Conservation (phyloP, 2,888 invertebrate genomes). For the Dioctria rufipes region DNA sequence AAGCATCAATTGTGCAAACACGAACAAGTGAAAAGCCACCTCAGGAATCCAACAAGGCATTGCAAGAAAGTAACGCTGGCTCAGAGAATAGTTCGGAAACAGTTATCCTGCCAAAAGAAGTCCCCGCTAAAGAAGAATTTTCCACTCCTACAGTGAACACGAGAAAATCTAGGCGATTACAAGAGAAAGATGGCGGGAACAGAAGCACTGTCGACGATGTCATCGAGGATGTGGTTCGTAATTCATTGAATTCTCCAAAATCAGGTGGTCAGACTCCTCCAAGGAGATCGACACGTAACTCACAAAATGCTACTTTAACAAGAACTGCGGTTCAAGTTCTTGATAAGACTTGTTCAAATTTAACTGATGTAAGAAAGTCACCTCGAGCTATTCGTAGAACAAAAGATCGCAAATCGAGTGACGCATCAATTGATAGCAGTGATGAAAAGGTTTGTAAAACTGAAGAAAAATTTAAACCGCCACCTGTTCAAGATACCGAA, state of each 20-base stretch:
- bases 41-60: constrained; percentile 60
- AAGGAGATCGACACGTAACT: constrained; percentile 69
- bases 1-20: constrained; percentile 62
- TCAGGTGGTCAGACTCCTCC: constrained; percentile 69
- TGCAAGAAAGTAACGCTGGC: constrained; percentile 61
- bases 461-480: constrained; percentile 60
- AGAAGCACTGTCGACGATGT: constrained; percentile 88
- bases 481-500: constrained; percentile 56
- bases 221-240: constrained; percentile 90
- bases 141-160: constrained; percentile 74
- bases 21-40: constrained; percentile 62
- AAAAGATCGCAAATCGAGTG: constrained; percentile 78
- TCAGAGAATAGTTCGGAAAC: constrained; percentile 60
- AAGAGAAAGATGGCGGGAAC: constrained; percentile 80
- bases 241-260: constrained; percentile 72
- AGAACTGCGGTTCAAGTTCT: constrained; percentile 46
- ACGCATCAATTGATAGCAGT: constrained; percentile 77
- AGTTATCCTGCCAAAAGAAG: constrained; percentile 64
- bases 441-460: constrained; percentile 73
- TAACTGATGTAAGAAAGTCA: constrained; percentile 75
- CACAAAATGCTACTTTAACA: constrained; percentile 67
- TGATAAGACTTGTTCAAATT: constrained; percentile 19
- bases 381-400: constrained; percentile 77
- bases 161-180: constrained; percentile 84
- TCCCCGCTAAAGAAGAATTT: constrained; percentile 71